Conservation (phyloP, 2,888 invertebrate genomes). For the Eilema sororculum region DNA sequence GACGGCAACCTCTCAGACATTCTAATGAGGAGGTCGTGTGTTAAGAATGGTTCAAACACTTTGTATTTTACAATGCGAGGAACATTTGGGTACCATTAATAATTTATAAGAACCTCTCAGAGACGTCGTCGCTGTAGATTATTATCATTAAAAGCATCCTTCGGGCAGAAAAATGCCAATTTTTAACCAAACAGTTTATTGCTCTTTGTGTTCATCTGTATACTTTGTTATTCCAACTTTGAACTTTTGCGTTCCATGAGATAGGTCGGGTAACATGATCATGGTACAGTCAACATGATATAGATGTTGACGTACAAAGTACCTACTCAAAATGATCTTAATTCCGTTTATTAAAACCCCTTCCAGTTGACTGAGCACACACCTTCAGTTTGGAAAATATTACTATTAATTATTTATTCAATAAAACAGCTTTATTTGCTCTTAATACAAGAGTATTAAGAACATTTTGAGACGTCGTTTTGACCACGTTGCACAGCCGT, state of each 20-base stretch:
- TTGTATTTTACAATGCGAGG: slow-evolving; percentile 35
- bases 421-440: too few relatives aligned
- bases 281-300: too few relatives aligned
- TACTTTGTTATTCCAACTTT: background rate
- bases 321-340: too few relatives aligned
- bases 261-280: too few relatives aligned
- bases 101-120: slow-evolving; percentile 21
- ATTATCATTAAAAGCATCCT: slow-evolving; percentile 8
- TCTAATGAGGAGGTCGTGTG: slow-evolving; percentile 72
- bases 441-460: too few relatives aligned
- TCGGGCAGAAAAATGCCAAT: background rate
- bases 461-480: too few relatives aligned
- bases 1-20: slow-evolving; percentile 74
- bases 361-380: too few relatives aligned
- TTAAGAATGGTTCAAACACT: slow-evolving; percentile 56
- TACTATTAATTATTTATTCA: too few relatives aligned
- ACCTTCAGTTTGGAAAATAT: too few relatives aligned
- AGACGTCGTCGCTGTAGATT: background rate
- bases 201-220: background rate
- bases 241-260: background rate
- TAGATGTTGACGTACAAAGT: too few relatives aligned
- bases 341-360: too few relatives aligned
- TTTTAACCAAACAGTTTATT: background rate
- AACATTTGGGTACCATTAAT: slow-evolving; percentile 22
- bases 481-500: too few relatives aligned